A percentile compares a stretch with the other conserved stretches of the same genome.
phyloP scores from a whole-genome alignment of 2,797 vertebrate genomes.

The Anomalospiza imberbis region DNA sequence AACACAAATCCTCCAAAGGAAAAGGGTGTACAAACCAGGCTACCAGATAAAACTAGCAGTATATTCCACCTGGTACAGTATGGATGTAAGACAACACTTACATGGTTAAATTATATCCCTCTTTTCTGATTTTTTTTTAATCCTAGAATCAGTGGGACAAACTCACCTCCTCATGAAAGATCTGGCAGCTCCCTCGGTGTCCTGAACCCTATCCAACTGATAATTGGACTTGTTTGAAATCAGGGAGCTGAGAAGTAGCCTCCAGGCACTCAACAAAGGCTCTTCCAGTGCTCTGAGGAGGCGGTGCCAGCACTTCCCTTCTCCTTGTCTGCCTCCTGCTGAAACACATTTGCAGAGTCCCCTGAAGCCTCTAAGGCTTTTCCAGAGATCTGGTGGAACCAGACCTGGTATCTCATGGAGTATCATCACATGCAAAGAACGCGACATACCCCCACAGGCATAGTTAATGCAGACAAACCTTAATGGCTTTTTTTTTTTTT shows the following conservation, averaged over 20 bases:
- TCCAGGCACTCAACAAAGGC: slow-evolving; percentile 57
- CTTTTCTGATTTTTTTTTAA: neutral
- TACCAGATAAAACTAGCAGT: neutral
- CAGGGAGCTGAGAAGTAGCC: slow-evolving; percentile 24
- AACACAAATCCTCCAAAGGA: neutral
- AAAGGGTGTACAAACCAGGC: neutral
- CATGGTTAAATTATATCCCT: neutral
- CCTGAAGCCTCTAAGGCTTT: slow-evolving; percentile 52
- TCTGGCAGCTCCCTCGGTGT: slow-evolving; percentile 51
- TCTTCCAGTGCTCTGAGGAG: neutral
- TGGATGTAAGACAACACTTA: neutral
- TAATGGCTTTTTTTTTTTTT: neutral
- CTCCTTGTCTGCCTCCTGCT: slow-evolving; percentile 26
- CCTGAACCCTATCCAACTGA: slow-evolving; percentile 61
- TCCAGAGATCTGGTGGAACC: slow-evolving; percentile 32
- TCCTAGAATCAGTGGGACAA: neutral
- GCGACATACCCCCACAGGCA: slow-evolving; percentile 29
- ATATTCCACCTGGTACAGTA: neutral
- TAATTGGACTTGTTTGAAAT: slow-evolving; percentile 68
- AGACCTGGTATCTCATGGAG: slow-evolving; percentile 13
- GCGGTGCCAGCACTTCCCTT: slow-evolving; percentile 6
- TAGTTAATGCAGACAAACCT: neutral
- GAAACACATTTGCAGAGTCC: slow-evolving; percentile 32
- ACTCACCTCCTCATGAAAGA: slow-evolving; percentile 34
- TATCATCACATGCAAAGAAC: slow-evolving; percentile 21